Evolutionary conservation across 1,140 invertebrate species (phyloP), one percentile per base, ranked within the genome.

Genomic region (Aphelinus certus): DNA sequence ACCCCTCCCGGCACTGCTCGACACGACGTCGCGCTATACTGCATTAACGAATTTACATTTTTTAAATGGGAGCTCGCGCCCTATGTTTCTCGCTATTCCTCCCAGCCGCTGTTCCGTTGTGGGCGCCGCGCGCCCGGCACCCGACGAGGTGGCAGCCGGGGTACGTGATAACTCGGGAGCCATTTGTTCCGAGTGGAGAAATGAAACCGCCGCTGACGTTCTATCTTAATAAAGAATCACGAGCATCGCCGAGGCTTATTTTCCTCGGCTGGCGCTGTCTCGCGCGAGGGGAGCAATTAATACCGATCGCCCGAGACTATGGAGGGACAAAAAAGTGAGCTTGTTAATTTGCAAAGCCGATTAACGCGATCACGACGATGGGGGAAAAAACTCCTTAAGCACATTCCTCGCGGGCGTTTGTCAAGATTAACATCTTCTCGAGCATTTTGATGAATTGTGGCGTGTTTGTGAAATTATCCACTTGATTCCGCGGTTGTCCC

Each of bases 1-100:
- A 78, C 78, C 73, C 48, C 71, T 67, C 55, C 53, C 48, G 4
- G 58, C 58, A n/a, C 42, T 9, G 9, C 10, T 26, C 26, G 75
- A 48, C 67, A 72, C 65, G 45, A 43, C 6, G 61, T 7, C 42
- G 7, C 43, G n/a, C 77, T 76, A 71, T 77, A 80, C 82, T 85
- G 84, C 85, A 88, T 88, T 87, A 88, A 87, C 84, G 83, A 87
- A 88, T 88, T 88, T 87, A 88, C 87, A 88, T 88, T 88, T 88
- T 88, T 87, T 87, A 88, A 86, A 86, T 84, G 86, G 81, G 83
- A 85, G 85, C 83, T 83, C 76, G 82, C 71, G 60, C 76, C 82
- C 76, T 73, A 73, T 77, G 73, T 71, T 71, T 73, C 74, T 77
- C 76, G 74, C 73, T 76, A 75, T 72, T 55, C 46, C 65, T 47